Percentiles rank a stretch among this genome's conserved stretches.
These are phyloP conservation scores for Rhagophthalmus giganteus DNA, from an alignment of 2,888 invertebrate genomes.

Conservation along the genomic window DNA sequence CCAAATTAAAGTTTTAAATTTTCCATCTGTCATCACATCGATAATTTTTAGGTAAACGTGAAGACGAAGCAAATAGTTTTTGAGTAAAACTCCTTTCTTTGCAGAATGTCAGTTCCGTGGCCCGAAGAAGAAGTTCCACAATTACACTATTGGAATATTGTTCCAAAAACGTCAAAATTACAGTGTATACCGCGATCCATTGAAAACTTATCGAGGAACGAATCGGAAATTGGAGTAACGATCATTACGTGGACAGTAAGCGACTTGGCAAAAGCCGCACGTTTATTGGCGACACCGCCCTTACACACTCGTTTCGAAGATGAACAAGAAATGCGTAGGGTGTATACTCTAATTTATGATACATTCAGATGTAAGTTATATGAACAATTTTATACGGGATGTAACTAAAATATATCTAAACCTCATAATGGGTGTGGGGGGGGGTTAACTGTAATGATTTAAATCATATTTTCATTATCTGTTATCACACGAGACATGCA, in stretches of 20 bases:
- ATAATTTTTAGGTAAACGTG: constrained; percentile 1
- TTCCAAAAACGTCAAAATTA: constrained; percentile 40
- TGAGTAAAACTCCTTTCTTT: too few species aligned
- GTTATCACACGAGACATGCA: too few species aligned
- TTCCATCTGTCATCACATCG: constrained; percentile 14
- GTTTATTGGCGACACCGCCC: constrained; percentile 60
- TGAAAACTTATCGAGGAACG: constrained; percentile 9
- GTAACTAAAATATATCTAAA: too few species aligned
- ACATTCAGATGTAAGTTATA: constrained; percentile 71
- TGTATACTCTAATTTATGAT: constrained; percentile 74
- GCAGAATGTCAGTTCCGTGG: constrained; percentile 34
- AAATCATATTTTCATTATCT: too few species aligned
- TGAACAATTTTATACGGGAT: not conserved
- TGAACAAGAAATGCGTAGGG: constrained; percentile 74
- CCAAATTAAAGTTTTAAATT: constrained; percentile 21
- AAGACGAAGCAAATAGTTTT: not conserved
- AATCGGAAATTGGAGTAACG: constrained; percentile 12
- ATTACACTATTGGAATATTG: constrained; percentile 51
- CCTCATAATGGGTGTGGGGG: too few species aligned
- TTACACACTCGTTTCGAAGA: constrained; percentile 59
- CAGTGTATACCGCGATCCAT: constrained; percentile 12
- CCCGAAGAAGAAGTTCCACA: constrained; percentile 36
- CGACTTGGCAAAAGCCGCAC: constrained; percentile 62
- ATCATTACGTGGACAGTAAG: constrained; percentile 53
- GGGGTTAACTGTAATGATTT: too few species aligned